Conservation (phyloP, 2,888 invertebrate genomes). For the Macropis europaea region DNA sequence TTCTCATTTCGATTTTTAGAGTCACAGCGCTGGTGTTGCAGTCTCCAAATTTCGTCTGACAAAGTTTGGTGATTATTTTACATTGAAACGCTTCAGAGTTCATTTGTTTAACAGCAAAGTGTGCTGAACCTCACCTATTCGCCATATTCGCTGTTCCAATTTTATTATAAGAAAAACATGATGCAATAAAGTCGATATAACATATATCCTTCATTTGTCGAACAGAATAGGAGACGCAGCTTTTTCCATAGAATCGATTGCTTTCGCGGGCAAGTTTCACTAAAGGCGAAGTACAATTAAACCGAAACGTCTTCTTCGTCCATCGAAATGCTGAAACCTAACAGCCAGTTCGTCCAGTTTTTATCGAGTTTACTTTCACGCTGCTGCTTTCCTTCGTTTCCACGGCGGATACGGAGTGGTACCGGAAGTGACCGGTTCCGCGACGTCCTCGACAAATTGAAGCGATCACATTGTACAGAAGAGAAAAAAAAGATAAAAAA, state of each 20-base stretch:
- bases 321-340: slow-evolving; percentile 18
- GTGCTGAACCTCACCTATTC: too few species aligned
- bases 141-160: too few species aligned
- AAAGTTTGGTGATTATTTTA: too few species aligned
- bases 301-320: slow-evolving; percentile 8
- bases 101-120: too few species aligned
- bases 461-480: slow-evolving; percentile 10
- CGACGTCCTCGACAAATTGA: slow-evolving; percentile 38
- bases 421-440: slow-evolving; percentile 18
- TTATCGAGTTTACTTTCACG: slow-evolving; percentile 62
- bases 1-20: too few species aligned
- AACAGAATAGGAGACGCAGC: too few species aligned
- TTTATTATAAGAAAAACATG: too few species aligned
- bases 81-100: too few species aligned
- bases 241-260: not conserved
- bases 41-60: too few species aligned
- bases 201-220: too few species aligned
- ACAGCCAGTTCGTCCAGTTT: slow-evolving; percentile 49
- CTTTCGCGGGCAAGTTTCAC: slow-evolving; percentile 14
- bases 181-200: too few species aligned
- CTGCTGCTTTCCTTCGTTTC: slow-evolving; percentile 55
- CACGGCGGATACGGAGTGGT: not conserved
- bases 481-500: not conserved
- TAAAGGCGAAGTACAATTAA: slow-evolving; percentile 17
- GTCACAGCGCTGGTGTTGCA: too few species aligned